Evolutionary conservation across 2,888 invertebrate genomes (phyloP).

Genomic region (Lomographa bimaculata): DNA sequence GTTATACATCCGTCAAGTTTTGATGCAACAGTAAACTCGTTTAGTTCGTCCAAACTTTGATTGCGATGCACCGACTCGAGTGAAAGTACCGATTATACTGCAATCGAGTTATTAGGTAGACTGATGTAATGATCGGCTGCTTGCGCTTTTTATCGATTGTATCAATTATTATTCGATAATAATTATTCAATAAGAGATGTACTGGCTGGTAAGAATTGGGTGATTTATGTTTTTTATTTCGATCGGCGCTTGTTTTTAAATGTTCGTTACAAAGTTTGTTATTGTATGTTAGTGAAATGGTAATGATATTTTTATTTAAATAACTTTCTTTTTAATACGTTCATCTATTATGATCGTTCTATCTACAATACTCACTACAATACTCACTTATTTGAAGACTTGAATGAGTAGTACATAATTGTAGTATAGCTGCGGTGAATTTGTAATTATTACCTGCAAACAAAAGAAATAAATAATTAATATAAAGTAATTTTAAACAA

Average conservation of each 20-base stretch:
- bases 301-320: slow-evolving; percentile 2
- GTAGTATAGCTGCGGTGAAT: no score
- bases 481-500: neutral
- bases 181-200: slow-evolving; percentile 41
- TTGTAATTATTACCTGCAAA: slow-evolving; percentile 30
- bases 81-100: slow-evolving; percentile 75
- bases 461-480: slow-evolving; percentile 11
- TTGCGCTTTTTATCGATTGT: slow-evolving; percentile 64
- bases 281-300: slow-evolving; percentile 4
- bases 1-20: slow-evolving; percentile 18
- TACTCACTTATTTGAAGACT: no score
- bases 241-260: neutral
- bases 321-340: slow-evolving; percentile 4
- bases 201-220: slow-evolving; percentile 17
- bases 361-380: no score
- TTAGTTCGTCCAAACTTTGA: slow-evolving; percentile 40
- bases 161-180: slow-evolving; percentile 48
- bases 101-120: slow-evolving; percentile 69
- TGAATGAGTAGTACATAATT: no score
- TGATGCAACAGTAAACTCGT: slow-evolving; percentile 7
- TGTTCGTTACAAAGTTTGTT: neutral
- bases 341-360: no score
- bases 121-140: slow-evolving; percentile 72
- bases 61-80: slow-evolving; percentile 55
- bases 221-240: slow-evolving; percentile 16